Conservation (phyloP, 2,888 invertebrate genomes). For the Lithosia quadra region DNA sequence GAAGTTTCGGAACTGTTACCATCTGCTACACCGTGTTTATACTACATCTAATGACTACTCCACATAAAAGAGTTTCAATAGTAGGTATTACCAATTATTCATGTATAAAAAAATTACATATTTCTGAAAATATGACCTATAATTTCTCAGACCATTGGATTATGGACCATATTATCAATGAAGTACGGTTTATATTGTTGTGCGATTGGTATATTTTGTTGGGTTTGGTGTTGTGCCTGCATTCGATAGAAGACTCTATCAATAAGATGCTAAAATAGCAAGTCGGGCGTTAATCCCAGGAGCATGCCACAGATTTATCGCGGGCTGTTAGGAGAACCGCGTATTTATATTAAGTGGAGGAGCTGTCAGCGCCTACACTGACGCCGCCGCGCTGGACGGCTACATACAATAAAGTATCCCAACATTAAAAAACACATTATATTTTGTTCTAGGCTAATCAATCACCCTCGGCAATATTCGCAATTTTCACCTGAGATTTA, state of each 20-base stretch:
- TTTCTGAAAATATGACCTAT: slow-evolving; percentile 60
- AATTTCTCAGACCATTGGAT: slow-evolving; percentile 48
- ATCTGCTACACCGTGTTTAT: slow-evolving; percentile 47
- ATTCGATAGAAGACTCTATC: slow-evolving; percentile 75
- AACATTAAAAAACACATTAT: slow-evolving; percentile 30
- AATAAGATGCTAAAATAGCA: slow-evolving; percentile 72
- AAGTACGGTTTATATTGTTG: slow-evolving; percentile 45
- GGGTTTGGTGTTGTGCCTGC: slow-evolving; percentile 55
- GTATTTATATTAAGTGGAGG: slow-evolving; percentile 86
- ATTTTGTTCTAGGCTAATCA: slow-evolving; percentile 18
- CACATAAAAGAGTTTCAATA: slow-evolving; percentile 57
- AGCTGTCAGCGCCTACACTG: slow-evolving; percentile 85
- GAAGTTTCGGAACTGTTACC: slow-evolving; percentile 45
- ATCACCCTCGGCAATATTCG: not conserved
- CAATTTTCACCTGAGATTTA: not conserved
- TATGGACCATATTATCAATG: slow-evolving; percentile 57
- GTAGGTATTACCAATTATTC: slow-evolving; percentile 57
- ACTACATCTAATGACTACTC: slow-evolving; percentile 48
- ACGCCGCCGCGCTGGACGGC: slow-evolving; percentile 77
- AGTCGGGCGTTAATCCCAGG: slow-evolving; percentile 67
- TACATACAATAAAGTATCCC: slow-evolving; percentile 72
- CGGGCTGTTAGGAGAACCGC: slow-evolving; percentile 78
- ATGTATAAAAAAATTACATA: slow-evolving; percentile 62
- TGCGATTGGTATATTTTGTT: slow-evolving; percentile 54
- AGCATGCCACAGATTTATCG: slow-evolving; percentile 78